Evolutionary conservation across 2,113 vertebrate genomes (phyloP).

Genomic region (Actenoides hombroni): DNA sequence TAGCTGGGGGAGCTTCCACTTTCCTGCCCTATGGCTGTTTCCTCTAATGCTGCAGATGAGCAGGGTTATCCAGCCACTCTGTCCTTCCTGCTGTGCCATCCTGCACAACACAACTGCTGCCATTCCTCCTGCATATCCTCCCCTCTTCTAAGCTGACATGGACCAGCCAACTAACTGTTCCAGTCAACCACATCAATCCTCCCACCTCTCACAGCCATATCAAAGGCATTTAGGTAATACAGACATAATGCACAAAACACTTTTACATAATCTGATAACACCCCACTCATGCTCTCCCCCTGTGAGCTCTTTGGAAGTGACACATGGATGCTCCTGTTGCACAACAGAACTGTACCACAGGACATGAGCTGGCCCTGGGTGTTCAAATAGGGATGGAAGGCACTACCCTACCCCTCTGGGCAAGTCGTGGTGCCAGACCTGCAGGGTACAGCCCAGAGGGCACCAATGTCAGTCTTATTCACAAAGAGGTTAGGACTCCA

Average conservation of each 20-base stretch:
- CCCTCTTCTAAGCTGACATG: not conserved
- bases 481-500: not conserved
- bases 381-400: not conserved
- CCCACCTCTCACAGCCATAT: not conserved
- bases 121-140: not conserved
- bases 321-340: not conserved
- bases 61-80: not conserved
- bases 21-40: not conserved
- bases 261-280: not conserved
- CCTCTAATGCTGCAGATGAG: not conserved
- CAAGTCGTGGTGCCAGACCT: not conserved
- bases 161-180: not conserved
- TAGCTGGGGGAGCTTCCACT: not conserved
- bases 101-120: not conserved
- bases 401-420: not conserved
- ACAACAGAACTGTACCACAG: not conserved
- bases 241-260: not conserved
- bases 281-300: not conserved
- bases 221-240: not conserved
- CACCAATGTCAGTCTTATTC: rapidly evolving
- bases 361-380: not conserved
- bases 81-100: not conserved
- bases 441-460: not conserved
- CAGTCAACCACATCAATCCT: not conserved
- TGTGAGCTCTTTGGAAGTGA: not conserved